Base-by-base conservation (phyloP, 2,888 invertebrate species). In the Gymnoscelis rufifasciata region DNA sequence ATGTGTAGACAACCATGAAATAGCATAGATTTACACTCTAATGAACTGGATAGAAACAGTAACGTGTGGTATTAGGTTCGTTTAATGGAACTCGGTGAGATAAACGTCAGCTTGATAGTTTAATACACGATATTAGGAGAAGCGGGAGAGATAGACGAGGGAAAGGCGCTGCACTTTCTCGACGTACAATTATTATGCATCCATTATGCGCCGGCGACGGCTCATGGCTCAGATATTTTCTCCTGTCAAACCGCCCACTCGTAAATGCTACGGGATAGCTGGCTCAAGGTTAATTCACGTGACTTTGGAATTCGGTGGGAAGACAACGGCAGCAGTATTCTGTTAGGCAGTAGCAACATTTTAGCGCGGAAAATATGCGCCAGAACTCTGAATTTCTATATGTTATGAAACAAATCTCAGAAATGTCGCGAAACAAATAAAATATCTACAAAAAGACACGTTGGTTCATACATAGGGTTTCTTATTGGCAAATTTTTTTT, bases 81-180 rank as follows among this genome's bases (percentile, higher is more conserved):
- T 50, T 49, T 41, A 50, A 50, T 36, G 36, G 30, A 50, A 47
- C 30, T 33, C 39, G 39, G 40, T 27, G 40, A 58, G 77, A 82
- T 82, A 82, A 83, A 75, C 75, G 80, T 77, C 74, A 66, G 70
- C 62, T 74, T 68, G 74, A 83, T 78, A 74, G 71, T 71, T 74
- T 82, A 80, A 83, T 80, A 68, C 71, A 75, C 71, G 73, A 77
- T 73, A 66, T 69, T 74, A 76, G 69, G 71, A 71, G 75, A 76
- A 78, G 75, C 70, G 76, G 74, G 75, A 74, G 79, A 74, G 77
- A 87, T 84, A 79, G 80, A 88, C 83, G 84, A 86, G 86, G 84
- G 87, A 88, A 87, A 87, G 87, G 82, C 74, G 71, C 70, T 86
- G 86, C 83, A 87, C 88, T 87, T 87, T 86, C 87, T 73, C 83